Evolutionary conservation across 1,140 invertebrate species (phyloP).

Genomic region (Piezodorus guildinii): DNA sequence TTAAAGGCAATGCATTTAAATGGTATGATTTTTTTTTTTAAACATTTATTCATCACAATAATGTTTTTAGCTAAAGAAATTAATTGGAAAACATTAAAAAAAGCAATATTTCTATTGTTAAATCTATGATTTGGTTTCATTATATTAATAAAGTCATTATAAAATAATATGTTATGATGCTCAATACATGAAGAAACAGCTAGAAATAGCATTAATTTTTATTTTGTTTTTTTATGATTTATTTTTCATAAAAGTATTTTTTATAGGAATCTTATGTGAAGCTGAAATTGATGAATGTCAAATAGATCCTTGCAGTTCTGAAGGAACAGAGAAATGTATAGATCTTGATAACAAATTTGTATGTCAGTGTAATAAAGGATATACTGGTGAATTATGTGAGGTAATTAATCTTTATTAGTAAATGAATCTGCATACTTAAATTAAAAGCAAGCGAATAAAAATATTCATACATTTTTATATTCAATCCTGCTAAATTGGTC

Average conservation of each 20-base stretch:
- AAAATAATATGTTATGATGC: no score
- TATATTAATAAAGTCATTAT: no score
- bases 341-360: conserved; percentile 81
- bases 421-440: neutral
- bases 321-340: conserved; percentile 75
- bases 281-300: conserved; percentile 84
- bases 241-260: neutral
- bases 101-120: no score
- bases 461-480: no score
- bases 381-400: conserved; percentile 71
- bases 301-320: conserved; percentile 77
- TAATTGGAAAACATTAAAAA: no score
- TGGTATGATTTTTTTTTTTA: no score
- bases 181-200: neutral
- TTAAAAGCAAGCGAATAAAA: no score
- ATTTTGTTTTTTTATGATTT: no score
- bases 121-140: no score
- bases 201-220: neutral
- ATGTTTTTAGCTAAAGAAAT: no score
- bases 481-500: no score
- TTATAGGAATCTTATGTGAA: conserved; percentile 72
- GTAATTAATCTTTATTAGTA: conserved; percentile 32
- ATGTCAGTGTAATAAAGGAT: conserved; percentile 85
- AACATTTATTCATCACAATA: neutral
- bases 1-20: no score